Evolutionary conservation across 2,888 invertebrate species (phyloP), one percentile per base, ranked within the genome.

Genomic region (Leucoma salicis): DNA sequence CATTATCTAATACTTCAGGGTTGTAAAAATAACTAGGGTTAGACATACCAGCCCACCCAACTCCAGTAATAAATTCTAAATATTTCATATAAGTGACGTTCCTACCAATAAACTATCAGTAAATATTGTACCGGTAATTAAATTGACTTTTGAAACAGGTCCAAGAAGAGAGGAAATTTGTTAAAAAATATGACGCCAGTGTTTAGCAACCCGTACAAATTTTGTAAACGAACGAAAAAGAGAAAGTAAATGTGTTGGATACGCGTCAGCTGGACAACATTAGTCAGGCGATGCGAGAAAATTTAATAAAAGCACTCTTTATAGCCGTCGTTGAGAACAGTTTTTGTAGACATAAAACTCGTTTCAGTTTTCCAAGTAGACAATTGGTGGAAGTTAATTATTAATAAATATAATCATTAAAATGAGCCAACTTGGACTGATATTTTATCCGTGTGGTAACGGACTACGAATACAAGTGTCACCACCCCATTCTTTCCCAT

Each of bases 271-370:
- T 86, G 87, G 77, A 62, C 74, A 67, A 72, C 83, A 83, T 86
- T 85, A 86, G 87, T 83, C 82, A 84, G 70, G 57, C 84, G 85
- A 82, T 72, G 84, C 82, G 87, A 81, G 82, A 77, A 78, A 82
- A 85, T 87, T 87, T 87, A 85, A 87, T 86, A 87, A 87, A 85
- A 84, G 81, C 79, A 75, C 70, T 77, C 71, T 75, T 77, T 80
- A 78, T 74, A 71, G 71, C 70, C 67, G 44, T 41, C 35, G 35
- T 45, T 42, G 42, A 49, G 48, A 54, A 53, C 49, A 46, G 61
- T 63, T 62, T 63, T 63, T 61, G 57, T 44, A 34, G 40, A 32
- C 35, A 21, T 44, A 43, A 48, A n/a, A 52, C 39, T 44, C 44
- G 43, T 48, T 48, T 42, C 46, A 57, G 52, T 49, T 60, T 60